Evolutionary conservation across 2,888 invertebrate species (phyloP), one percentile per base, ranked within the genome.

Genomic region (Cordilura impudica): DNA sequence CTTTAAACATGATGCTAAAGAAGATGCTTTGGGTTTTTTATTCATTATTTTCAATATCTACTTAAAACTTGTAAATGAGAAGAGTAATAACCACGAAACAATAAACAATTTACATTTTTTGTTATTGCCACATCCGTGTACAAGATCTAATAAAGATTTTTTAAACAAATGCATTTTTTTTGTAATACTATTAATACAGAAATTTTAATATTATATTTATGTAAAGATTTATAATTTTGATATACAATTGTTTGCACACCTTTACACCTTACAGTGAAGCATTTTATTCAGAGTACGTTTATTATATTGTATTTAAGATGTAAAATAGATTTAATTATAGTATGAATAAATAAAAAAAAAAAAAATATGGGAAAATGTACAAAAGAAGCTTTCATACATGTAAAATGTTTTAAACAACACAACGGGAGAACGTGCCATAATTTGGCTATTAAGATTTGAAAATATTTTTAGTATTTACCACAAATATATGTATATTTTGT

Each of bases 161-260:
- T 56, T 35, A 39, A 23, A 51, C 8, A 18, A 31, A 66, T 19
- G 16, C 49, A 56, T 47, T n/a, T 16, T 35, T 18, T 26, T 45
- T 51, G n/a, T 21, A 51, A 39, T 56, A 66, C 29, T 56, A 51
- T 43, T 66, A 18, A 14, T 31, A 31, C 14, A 43, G 35, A 58
- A 43, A 35, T 72, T 56, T 8, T 39, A 16, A 12, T 14, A 26
- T 35, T 47, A 19, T 65, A 65, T 67, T 69, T 67, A 14, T 21
- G 16, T n/a, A 65, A n/a, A 70, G 54, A 65, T 56, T 39, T 63
- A 65, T 63, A 58, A 70, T 70, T 61, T 60, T 54, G 67, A 74
- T 67, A 51, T 45, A 60, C 69, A 69, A 74, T 60, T 53, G 58
- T 61, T 74, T 78, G 66, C 74, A 78, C 74, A 66, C 74, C 78